A percentile compares a stretch with the other conserved stretches of the same genome.
phyloP scores from a whole-genome alignment of 2,888 invertebrate species.

The Brenthis ino region DNA sequence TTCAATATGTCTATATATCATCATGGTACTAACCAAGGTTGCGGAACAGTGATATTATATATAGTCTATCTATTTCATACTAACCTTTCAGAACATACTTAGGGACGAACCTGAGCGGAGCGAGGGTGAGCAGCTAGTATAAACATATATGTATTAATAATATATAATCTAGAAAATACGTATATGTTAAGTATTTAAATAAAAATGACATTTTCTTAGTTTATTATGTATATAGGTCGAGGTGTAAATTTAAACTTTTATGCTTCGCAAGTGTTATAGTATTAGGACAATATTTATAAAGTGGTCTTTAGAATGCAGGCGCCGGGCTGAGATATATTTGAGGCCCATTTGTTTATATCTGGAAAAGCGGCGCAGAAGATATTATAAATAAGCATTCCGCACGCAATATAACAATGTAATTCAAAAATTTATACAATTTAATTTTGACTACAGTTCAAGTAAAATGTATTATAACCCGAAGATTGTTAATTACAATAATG shows the following conservation, averaged over 20 bases:
- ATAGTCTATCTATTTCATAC: too few relatives aligned
- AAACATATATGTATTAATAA: too few relatives aligned
- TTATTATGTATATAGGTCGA: constrained; percentile 24
- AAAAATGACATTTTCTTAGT: constrained; percentile 19
- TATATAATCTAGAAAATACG: background rate
- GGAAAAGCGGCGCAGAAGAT: background rate
- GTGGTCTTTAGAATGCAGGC: constrained; percentile 1
- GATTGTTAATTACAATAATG: too few relatives aligned
- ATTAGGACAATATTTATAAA: constrained; percentile 6
- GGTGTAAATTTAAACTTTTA: constrained; percentile 13
- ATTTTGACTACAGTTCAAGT: too few relatives aligned
- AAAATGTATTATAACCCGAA: too few relatives aligned
- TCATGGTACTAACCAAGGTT: too few relatives aligned
- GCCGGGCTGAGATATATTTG: constrained; percentile 2
- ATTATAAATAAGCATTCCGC: constrained; percentile 9
- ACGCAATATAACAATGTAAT: constrained; percentile 1
- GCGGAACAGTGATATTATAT: too few relatives aligned
- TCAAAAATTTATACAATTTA: too few relatives aligned
- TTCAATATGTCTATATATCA: too few relatives aligned
- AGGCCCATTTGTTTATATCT: background rate
- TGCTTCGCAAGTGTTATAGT: constrained; percentile 13
- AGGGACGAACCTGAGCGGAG: too few relatives aligned
- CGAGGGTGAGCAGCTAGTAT: too few relatives aligned
- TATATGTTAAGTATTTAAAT: constrained; percentile 8
- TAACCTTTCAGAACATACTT: too few relatives aligned